Percentiles rank a stretch among this genome's conserved stretches.
Conservation (phyloP, 2,888 invertebrate species). For the Oxystoma pomonae region DNA sequence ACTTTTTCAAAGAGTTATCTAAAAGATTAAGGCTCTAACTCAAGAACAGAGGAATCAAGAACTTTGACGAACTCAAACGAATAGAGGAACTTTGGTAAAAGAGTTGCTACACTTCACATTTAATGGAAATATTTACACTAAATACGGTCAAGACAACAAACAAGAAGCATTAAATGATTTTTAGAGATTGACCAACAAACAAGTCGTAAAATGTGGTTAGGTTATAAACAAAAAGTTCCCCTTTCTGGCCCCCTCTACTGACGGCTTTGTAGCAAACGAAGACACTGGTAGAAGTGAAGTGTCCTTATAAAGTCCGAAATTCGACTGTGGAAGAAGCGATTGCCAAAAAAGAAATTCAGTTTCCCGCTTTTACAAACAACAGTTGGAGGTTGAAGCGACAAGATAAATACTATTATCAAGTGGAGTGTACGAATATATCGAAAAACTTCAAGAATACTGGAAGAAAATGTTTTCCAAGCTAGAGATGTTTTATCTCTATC, state of each 20-base stretch:
- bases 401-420: slow-evolving; percentile 34
- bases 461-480: slow-evolving; percentile 31
- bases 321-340: slow-evolving; percentile 28
- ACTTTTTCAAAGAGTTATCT: slow-evolving; percentile 26
- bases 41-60: slow-evolving; percentile 27
- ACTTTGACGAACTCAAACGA: slow-evolving; percentile 34
- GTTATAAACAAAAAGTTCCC: slow-evolving; percentile 28
- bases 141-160: slow-evolving; percentile 32
- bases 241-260: slow-evolving; percentile 32
- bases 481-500: slow-evolving; percentile 31
- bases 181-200: slow-evolving; percentile 22
- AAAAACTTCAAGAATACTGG: slow-evolving; percentile 28
- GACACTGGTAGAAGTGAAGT: slow-evolving; percentile 33
- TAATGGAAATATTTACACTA: slow-evolving; percentile 29
- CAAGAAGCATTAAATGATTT: slow-evolving; percentile 27
- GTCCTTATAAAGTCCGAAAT: slow-evolving; percentile 31
- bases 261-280: slow-evolving; percentile 28
- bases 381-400: slow-evolving; percentile 24
- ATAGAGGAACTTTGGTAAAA: slow-evolving; percentile 26
- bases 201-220: slow-evolving; percentile 28
- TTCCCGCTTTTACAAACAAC: not conserved
- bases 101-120: slow-evolving; percentile 28
- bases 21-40: slow-evolving; percentile 25
- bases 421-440: slow-evolving; percentile 29
- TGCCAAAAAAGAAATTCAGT: not conserved